Percentiles rank a stretch among this genome's conserved stretches.
phyloP scores from a whole-genome alignment of 1,140 invertebrate genomes.

The Trichomalopsis sarcophagae region DNA sequence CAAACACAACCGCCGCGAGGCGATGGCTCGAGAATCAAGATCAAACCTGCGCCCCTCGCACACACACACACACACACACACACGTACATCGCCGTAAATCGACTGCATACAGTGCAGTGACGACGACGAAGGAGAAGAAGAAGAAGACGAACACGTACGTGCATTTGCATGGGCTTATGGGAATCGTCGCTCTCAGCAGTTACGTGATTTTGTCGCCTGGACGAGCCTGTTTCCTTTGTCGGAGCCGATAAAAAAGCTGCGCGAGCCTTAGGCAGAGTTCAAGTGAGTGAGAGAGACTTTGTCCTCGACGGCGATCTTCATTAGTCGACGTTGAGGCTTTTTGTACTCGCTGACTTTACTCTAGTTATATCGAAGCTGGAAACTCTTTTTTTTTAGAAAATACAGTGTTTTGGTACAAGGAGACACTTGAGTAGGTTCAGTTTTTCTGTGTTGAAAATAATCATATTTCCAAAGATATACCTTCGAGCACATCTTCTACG shows the following conservation, averaged over 20 bases:
- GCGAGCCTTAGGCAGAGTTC: background rate
- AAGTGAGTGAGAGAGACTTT: background rate
- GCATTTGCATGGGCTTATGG: slow-evolving; percentile 39
- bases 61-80: too few relatives aligned
- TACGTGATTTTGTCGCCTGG: slow-evolving; percentile 39
- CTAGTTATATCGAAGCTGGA: background rate
- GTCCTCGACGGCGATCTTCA: slow-evolving; percentile 26
- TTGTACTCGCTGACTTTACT: background rate
- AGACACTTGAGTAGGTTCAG: background rate
- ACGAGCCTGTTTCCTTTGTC: slow-evolving; percentile 31
- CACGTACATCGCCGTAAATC: background rate
- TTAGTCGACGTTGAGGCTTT: slow-evolving; percentile 4
- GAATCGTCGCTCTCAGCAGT: slow-evolving; percentile 8
- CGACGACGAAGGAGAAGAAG: background rate
- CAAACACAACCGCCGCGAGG: background rate
- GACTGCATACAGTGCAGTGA: background rate
- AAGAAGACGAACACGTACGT: slow-evolving; percentile 7
- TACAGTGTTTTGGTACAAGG: background rate
- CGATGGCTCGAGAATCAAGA: background rate
- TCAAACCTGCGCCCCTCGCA: background rate
- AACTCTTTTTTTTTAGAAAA: background rate
- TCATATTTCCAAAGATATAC: too few relatives aligned
- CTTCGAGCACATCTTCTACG: too few relatives aligned
- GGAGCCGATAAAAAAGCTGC: slow-evolving; percentile 14
- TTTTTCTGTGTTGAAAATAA: background rate